These are phyloP conservation scores for Dryadula phaetusa DNA, from an alignment of 2,888 invertebrate species.

Conservation along the genomic window DNA sequence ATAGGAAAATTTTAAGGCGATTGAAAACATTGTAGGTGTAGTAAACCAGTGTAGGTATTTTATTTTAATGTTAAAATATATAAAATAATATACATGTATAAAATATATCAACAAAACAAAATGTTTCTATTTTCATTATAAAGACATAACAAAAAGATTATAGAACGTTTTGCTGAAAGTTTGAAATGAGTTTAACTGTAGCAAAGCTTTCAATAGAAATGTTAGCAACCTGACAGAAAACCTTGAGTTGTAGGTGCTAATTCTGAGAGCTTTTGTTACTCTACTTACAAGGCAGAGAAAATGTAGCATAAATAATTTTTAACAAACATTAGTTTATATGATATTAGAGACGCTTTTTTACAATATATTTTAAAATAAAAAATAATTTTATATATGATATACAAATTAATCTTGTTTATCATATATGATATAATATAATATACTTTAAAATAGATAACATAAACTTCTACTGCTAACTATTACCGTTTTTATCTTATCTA, in stretches of 20 bases:
- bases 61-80: too few species aligned
- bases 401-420: not conserved
- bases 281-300: not conserved
- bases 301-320: not conserved
- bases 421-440: not conserved
- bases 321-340: too few species aligned
- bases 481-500: not conserved
- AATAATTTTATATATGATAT: not conserved
- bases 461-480: too few species aligned
- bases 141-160: not conserved
- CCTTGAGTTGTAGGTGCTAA: not conserved
- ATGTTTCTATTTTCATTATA: not conserved
- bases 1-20: too few species aligned
- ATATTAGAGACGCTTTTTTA: too few species aligned
- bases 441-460: too few species aligned
- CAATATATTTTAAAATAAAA: not conserved
- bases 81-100: too few species aligned
- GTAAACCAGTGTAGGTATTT: too few species aligned
- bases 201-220: constrained; percentile 8
- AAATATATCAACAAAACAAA: too few species aligned
- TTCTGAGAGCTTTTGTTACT: constrained; percentile 10
- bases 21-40: too few species aligned
- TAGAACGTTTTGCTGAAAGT: not conserved
- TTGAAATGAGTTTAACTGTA: not conserved
- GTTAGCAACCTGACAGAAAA: not conserved